phyloP scores from a whole-genome alignment of 2,797 vertebrate genomes.

The Hozukius guyotensis region DNA sequence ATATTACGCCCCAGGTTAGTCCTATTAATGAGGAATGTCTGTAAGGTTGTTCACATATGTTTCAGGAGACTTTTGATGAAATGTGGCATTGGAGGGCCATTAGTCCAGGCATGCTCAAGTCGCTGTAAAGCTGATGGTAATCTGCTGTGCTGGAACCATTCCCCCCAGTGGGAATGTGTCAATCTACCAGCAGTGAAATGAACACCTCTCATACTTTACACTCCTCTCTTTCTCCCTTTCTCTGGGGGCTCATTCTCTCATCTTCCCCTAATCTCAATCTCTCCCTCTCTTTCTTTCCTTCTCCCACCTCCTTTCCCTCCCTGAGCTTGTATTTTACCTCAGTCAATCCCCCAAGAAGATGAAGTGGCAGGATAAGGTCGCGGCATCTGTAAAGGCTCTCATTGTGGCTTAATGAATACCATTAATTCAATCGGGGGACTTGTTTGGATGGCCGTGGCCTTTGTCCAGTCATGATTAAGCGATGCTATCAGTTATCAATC shows the following conservation, averaged over 20 bases:
- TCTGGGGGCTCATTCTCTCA: slow-evolving; percentile 43
- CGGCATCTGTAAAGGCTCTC: slow-evolving; percentile 73
- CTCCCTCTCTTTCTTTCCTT: neutral
- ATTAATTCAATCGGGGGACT: slow-evolving; percentile 81
- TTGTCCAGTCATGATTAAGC: slow-evolving; percentile 81
- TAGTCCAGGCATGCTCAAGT: slow-evolving; percentile 60
- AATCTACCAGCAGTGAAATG: slow-evolving; percentile 43
- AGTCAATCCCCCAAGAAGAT: slow-evolving; percentile 71
- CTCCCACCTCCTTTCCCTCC: slow-evolving; percentile 4
- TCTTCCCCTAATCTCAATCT: slow-evolving; percentile 50
- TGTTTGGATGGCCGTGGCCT: slow-evolving; percentile 75
- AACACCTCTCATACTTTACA: slow-evolving; percentile 50
- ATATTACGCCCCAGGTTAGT: slow-evolving; percentile 73
- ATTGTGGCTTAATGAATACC: slow-evolving; percentile 81
- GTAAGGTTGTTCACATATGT: slow-evolving; percentile 74
- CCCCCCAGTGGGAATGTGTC: slow-evolving; percentile 53
- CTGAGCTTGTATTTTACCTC: slow-evolving; percentile 53
- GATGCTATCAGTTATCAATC: slow-evolving; percentile 83
- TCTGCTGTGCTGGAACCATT: slow-evolving; percentile 54
- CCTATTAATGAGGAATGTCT: slow-evolving; percentile 68
- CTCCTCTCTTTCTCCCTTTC: slow-evolving; percentile 7
- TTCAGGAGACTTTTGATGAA: slow-evolving; percentile 69
- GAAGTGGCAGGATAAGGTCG: slow-evolving; percentile 78
- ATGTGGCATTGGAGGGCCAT: slow-evolving; percentile 65
- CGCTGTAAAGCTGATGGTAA: slow-evolving; percentile 61